These are phyloP conservation scores for Elgaria multicarinata DNA, from an alignment of 2,113 vertebrate genomes.

Conservation along the genomic window DNA sequence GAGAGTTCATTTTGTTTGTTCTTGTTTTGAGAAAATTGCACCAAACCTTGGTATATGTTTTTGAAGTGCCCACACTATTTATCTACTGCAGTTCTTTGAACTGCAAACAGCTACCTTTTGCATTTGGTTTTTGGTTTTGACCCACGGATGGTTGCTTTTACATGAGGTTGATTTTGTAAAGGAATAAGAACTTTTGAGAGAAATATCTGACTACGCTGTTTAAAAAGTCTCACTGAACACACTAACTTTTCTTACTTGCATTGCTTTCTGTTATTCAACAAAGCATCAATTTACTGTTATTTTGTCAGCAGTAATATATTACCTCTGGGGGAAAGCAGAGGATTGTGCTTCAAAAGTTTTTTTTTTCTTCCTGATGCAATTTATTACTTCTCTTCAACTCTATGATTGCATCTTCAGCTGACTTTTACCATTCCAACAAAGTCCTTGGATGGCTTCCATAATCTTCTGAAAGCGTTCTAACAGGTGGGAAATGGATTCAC, in stretches of 20 bases:
- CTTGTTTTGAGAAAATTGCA: neutral
- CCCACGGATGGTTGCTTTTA: neutral
- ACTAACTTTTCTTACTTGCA: neutral
- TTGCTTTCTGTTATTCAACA: neutral
- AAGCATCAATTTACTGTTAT: neutral
- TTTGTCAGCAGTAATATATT: neutral
- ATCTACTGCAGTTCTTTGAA: neutral
- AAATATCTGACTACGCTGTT: neutral
- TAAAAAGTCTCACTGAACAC: neutral
- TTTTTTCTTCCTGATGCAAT: neutral
- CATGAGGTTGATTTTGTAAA: neutral
- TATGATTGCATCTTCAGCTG: too few species aligned
- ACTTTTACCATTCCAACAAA: neutral
- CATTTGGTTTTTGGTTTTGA: neutral
- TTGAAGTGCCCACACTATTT: neutral
- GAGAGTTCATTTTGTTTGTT: neutral
- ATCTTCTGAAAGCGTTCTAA: neutral
- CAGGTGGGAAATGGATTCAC: neutral
- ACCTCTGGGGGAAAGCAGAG: neutral
- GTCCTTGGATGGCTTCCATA: neutral
- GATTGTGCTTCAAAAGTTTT: neutral
- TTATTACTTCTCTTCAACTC: neutral
- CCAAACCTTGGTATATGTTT: conserved; percentile 1
- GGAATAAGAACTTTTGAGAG: neutral
- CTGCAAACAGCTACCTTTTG: neutral